These are phyloP conservation scores for Grallaria varia DNA, from an alignment of 2,113 vertebrate species.

Conservation along the genomic window DNA sequence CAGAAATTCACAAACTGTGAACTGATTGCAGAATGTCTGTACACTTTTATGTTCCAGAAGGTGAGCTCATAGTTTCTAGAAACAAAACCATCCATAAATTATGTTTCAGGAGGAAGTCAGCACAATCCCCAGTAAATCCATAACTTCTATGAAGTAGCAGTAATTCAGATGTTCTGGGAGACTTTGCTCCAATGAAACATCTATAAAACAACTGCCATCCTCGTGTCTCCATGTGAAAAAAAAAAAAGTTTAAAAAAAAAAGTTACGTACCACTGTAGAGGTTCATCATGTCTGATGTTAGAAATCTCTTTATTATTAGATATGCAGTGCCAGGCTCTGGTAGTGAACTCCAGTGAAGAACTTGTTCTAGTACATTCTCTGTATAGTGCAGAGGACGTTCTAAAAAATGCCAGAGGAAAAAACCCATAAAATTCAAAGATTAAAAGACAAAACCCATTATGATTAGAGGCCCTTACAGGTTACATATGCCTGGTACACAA, in stretches of 20 bases:
- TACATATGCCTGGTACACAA: background rate
- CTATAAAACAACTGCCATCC: background rate
- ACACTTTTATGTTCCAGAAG: background rate
- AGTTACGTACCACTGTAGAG: conserved; percentile 72
- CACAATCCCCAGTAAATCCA: background rate
- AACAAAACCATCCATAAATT: background rate
- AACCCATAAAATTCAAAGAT: background rate
- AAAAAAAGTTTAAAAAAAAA: background rate
- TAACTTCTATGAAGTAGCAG: background rate
- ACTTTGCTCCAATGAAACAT: background rate
- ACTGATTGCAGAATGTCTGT: background rate
- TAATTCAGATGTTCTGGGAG: background rate
- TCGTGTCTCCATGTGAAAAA: background rate
- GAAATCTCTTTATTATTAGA: conserved; percentile 88
- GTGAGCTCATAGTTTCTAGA: background rate
- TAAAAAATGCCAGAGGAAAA: conserved; percentile 49
- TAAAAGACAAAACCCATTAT: background rate
- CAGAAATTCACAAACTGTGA: background rate
- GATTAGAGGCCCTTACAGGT: background rate
- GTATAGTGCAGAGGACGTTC: conserved; percentile 92
- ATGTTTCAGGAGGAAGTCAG: background rate
- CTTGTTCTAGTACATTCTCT: conserved; percentile 91
- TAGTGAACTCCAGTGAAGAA: conserved; percentile 89
- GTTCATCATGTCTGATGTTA: conserved; percentile 56
- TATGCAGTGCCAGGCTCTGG: conserved; percentile 87